These are phyloP conservation scores for Rhinolophus ferrumequinum DNA, from an alignment of 2,113 vertebrate species.

Conservation along the genomic window DNA sequence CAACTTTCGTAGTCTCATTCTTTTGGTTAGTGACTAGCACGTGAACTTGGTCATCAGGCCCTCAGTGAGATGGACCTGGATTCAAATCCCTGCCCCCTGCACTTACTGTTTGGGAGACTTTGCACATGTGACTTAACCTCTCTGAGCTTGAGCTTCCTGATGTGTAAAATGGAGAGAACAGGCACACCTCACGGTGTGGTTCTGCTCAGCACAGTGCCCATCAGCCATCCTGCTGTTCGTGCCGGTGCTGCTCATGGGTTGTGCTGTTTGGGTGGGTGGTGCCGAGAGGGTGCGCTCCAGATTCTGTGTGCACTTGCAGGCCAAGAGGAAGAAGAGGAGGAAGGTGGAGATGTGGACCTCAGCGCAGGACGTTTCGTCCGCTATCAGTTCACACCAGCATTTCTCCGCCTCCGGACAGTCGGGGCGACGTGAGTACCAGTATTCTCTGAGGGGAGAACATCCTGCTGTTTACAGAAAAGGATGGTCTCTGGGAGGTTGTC, in stretches of 20 bases:
- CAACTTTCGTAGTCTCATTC: neutral
- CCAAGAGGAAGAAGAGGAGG: conserved; percentile 89
- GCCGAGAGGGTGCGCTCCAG: neutral
- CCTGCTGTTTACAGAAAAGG: neutral
- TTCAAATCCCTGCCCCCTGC: neutral
- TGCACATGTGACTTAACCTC: neutral
- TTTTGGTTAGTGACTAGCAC: neutral
- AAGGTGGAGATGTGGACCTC: conserved; percentile 88
- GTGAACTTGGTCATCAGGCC: neutral
- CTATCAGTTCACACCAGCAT: conserved; percentile 98
- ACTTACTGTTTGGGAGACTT: neutral
- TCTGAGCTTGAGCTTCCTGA: neutral
- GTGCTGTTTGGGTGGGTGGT: neutral
- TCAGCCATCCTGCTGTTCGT: rapidly evolving
- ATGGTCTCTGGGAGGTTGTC: neutral
- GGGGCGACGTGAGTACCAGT: conserved; percentile 95
- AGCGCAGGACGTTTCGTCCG: conserved; percentile 97
- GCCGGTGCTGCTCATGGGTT: rapidly evolving
- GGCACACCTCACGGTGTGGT: neutral
- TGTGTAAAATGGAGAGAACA: neutral
- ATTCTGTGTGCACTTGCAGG: conserved; percentile 82
- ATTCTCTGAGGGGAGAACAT: neutral
- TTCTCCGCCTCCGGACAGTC: conserved; percentile 95
- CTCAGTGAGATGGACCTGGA: neutral
- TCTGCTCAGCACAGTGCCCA: neutral